These are phyloP conservation scores for Todus mexicanus DNA, from an alignment of 2,797 vertebrate species.

Conservation along the genomic window DNA sequence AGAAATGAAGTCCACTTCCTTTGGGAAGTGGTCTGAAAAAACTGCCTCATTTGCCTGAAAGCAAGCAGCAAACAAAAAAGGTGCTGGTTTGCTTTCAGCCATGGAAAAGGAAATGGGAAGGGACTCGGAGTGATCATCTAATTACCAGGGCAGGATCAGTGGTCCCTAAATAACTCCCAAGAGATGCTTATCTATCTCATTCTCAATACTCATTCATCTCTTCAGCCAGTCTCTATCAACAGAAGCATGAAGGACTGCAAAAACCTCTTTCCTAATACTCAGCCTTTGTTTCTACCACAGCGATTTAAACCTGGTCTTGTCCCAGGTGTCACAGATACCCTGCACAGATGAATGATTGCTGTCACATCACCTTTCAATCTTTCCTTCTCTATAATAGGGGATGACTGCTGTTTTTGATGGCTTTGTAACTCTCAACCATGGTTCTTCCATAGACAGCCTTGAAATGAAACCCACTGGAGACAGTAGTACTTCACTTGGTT, in stretches of 20 bases:
- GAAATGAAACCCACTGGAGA: background rate
- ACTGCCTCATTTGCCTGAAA: background rate
- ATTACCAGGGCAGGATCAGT: background rate
- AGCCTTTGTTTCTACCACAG: background rate
- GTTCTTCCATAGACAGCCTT: background rate
- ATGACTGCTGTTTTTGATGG: background rate
- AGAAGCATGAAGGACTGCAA: background rate
- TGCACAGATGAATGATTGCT: background rate
- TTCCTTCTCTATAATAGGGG: background rate
- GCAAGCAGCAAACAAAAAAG: background rate
- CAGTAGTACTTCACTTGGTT: background rate
- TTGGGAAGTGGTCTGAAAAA: constrained; percentile 4
- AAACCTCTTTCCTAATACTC: background rate
- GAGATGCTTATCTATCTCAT: background rate
- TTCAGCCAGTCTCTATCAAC: background rate
- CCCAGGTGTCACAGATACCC: background rate
- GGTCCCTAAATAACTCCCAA: background rate
- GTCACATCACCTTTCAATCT: background rate
- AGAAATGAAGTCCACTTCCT: constrained; percentile 7
- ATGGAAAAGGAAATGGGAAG: background rate
- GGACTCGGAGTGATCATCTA: background rate
- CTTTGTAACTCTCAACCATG: background rate
- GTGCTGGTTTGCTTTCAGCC: background rate
- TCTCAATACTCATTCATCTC: background rate
- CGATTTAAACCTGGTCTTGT: background rate